Conservation (phyloP, 2,113 vertebrate genomes). For the Spilogale gracilis region DNA sequence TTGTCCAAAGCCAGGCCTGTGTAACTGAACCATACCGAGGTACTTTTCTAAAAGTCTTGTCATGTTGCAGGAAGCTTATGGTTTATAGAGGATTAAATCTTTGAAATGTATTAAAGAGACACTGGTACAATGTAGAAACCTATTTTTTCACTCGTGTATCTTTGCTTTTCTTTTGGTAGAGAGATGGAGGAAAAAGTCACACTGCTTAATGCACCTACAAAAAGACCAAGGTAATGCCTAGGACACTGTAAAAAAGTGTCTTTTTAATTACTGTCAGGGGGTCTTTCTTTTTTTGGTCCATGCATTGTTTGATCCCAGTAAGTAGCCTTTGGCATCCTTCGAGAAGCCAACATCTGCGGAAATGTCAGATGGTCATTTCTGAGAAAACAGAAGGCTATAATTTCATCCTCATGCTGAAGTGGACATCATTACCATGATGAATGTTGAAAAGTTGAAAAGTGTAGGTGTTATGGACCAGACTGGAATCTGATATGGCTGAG, state of each 20-base stretch:
- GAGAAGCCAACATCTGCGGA: constrained; percentile 32
- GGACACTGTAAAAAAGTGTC: constrained; percentile 41
- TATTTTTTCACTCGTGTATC: constrained; percentile 49
- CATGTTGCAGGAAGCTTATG: not conserved
- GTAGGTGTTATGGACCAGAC: constrained; percentile 17
- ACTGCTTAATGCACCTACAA: constrained; percentile 95
- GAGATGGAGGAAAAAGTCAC: constrained; percentile 96
- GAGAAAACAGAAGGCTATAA: constrained; percentile 9
- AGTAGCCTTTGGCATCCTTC: constrained; percentile 31
- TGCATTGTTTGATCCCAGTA: constrained; percentile 34
- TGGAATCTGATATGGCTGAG: not conserved
- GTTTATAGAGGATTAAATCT: constrained; percentile 42
- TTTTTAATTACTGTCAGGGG: not conserved
- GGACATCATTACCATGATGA: constrained; percentile 12
- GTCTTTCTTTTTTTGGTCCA: constrained; percentile 19
- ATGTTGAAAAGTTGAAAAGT: constrained; percentile 44
- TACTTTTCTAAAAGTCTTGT: constrained; percentile 34
- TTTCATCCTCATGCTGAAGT: constrained; percentile 50
- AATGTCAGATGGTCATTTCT: constrained; percentile 63
- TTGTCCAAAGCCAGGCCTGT: not conserved
- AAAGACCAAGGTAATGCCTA: constrained; percentile 94
- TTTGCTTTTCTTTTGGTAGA: constrained; percentile 88
- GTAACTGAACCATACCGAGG: not conserved
- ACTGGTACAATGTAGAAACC: not conserved
- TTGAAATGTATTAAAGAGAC: constrained; percentile 19